Conservation (phyloP, 2,888 invertebrate species). For the Diloba caeruleocephala region DNA sequence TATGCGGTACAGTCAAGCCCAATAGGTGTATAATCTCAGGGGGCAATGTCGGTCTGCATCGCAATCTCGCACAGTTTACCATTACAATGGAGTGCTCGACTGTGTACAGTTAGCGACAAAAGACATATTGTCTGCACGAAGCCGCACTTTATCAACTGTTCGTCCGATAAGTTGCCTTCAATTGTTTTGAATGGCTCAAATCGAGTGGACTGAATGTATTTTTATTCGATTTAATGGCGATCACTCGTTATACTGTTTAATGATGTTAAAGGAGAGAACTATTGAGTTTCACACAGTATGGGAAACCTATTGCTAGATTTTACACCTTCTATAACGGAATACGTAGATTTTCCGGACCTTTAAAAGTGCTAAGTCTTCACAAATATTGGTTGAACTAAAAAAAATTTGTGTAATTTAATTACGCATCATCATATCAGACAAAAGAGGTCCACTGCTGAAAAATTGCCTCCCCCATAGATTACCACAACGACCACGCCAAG, state of each 20-base stretch:
- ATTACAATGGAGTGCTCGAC: slow-evolving; percentile 57
- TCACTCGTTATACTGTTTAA: not conserved
- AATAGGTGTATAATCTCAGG: slow-evolving; percentile 56
- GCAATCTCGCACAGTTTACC: slow-evolving; percentile 60
- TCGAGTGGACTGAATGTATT: slow-evolving; percentile 40
- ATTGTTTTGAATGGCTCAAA: slow-evolving; percentile 51
- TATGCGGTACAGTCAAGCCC: slow-evolving; percentile 42
- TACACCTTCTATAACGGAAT: too few species aligned
- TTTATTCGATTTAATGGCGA: slow-evolving; percentile 18
- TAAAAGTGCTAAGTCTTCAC: too few species aligned
- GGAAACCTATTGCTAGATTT: too few species aligned
- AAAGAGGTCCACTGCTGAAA: too few species aligned
- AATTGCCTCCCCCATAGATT: too few species aligned
- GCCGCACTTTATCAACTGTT: slow-evolving; percentile 45
- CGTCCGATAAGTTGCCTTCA: slow-evolving; percentile 45
- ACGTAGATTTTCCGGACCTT: too few species aligned
- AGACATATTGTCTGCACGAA: slow-evolving; percentile 56
- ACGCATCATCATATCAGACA: too few species aligned
- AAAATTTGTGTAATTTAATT: too few species aligned
- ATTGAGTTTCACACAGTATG: too few species aligned
- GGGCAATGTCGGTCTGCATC: slow-evolving; percentile 51
- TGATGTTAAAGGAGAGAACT: not conserved
- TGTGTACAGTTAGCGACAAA: slow-evolving; percentile 57
- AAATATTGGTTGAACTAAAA: too few species aligned
- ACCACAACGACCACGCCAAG: too few species aligned